Evolutionary conservation across 1,140 invertebrate genomes (phyloP).

Genomic region (Zaprionus taronus): DNA sequence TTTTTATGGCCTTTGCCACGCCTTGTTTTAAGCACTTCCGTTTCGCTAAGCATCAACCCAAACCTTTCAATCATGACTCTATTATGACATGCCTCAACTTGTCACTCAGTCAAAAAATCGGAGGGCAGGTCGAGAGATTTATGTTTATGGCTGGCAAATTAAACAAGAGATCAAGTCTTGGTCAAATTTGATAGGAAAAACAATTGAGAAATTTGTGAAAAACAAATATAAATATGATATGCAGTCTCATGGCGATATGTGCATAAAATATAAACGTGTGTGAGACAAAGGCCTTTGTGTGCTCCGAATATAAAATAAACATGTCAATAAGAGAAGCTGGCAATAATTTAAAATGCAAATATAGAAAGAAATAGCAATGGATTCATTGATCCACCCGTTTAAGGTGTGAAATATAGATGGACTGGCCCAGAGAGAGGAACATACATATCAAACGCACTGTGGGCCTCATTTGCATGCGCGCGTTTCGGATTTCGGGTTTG

Average conservation of each 20-base stretch:
- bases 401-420: slow-evolving; percentile 79
- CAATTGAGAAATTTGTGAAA: slow-evolving; percentile 72
- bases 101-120: slow-evolving; percentile 32
- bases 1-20: slow-evolving; percentile 24
- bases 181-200: slow-evolving; percentile 37
- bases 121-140: slow-evolving; percentile 45
- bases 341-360: slow-evolving; percentile 82
- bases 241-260: slow-evolving; percentile 40
- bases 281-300: slow-evolving; percentile 74
- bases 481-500: slow-evolving; percentile 29
- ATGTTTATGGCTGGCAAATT: slow-evolving; percentile 69
- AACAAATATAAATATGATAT: slow-evolving; percentile 41
- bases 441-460: slow-evolving; percentile 53
- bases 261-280: slow-evolving; percentile 55
- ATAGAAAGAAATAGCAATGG: slow-evolving; percentile 57
- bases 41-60: slow-evolving; percentile 46
- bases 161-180: slow-evolving; percentile 57
- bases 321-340: slow-evolving; percentile 70
- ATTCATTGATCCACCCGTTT: slow-evolving; percentile 63
- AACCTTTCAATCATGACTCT: neutral
- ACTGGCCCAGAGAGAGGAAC: slow-evolving; percentile 34
- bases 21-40: slow-evolving; percentile 27
- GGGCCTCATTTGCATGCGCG: slow-evolving; percentile 64
- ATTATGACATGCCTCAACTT: slow-evolving; percentile 59
- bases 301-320: slow-evolving; percentile 60